A percentile compares a stretch with the other conserved stretches of the same genome.
phyloP scores from a whole-genome alignment of 2,888 invertebrate species.

The Patella depressa region DNA sequence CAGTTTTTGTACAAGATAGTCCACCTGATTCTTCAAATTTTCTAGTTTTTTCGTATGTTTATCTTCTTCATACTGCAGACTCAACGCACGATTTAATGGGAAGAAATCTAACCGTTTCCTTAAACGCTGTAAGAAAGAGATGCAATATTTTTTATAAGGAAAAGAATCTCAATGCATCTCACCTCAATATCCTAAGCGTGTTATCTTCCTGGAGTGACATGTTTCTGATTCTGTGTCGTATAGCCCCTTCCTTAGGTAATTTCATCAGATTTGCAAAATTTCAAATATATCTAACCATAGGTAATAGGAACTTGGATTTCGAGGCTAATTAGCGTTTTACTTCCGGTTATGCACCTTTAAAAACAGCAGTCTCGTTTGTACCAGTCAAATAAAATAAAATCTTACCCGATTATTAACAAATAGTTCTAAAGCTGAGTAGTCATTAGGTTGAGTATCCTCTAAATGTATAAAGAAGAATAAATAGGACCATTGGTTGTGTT shows the following conservation, averaged over 20 bases:
- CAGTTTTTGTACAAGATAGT: constrained; percentile 66
- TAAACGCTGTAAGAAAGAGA: constrained; percentile 48
- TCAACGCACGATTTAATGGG: constrained; percentile 67
- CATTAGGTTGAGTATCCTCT: constrained; percentile 67
- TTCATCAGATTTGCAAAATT: too few relatives aligned
- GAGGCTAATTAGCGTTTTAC: too few relatives aligned
- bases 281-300: too few relatives aligned
- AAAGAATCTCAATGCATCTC: too few relatives aligned
- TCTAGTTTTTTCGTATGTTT: constrained; percentile 63
- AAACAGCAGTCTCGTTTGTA: not conserved
- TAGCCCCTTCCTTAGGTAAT: too few relatives aligned
- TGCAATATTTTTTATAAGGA: not conserved
- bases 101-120: constrained; percentile 66
- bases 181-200: too few relatives aligned
- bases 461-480: constrained; percentile 71
- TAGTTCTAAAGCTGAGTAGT: constrained; percentile 69
- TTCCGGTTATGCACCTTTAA: too few relatives aligned
- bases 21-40: constrained; percentile 62
- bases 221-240: too few relatives aligned
- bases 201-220: too few relatives aligned
- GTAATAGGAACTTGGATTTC: too few relatives aligned
- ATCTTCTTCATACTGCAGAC: constrained; percentile 66
- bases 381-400: not conserved
- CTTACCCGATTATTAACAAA: constrained; percentile 64
- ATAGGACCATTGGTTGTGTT: constrained; percentile 71